Base-by-base conservation (phyloP, 1,140 invertebrate genomes). In the honey bee (Apis mellifera) region DNA sequence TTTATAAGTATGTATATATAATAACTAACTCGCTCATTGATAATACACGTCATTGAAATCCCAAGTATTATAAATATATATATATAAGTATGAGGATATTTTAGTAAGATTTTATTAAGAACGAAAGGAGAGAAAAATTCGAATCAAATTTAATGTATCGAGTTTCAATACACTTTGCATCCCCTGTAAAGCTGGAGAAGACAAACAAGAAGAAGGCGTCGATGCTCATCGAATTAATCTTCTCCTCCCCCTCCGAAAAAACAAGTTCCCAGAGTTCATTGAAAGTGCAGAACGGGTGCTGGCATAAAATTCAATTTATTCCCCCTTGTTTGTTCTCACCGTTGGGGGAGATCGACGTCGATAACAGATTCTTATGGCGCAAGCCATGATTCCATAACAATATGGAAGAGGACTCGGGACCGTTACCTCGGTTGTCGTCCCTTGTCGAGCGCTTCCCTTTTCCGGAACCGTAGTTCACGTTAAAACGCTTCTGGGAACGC, bases 281-380 rank as follows among this genome's bases (percentile, higher is more conserved):
- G 72, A 15, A 17, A 76, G 73, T 80, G 50, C 9, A 11, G 32
- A 2, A 23, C 17, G 64, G 79, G 9, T 32, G 26, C 52, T 68
- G 79, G n/a, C 73, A 82, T 82, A 82, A 84, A 82, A 83, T 81
- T 82, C 81, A 86, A 88, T 86, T 84, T 82, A 76, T 76, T 85
- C 81, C 82, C 85, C 87, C 85, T 89, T 88, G 86, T 86, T 85
- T 86, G 78, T 77, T 78, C 83, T 85, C 70, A 52, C 52, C 66
- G 52, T 69, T 59, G 71, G 82, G 86, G 86, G 86, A 77, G 86
- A 87, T 86, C 78, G 74, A 66, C 69, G 77, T 66, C 77, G 74
- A 83, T 86, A 86, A 80, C 84, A 84, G 81, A 86, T 84, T 86
- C 83, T 78, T 23, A 65, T 17, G 54, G 65, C 59, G 71, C 55